These are phyloP conservation scores for Poeciliopsis presidionis DNA, from an alignment of 2,797 vertebrate species.

Conservation along the genomic window DNA sequence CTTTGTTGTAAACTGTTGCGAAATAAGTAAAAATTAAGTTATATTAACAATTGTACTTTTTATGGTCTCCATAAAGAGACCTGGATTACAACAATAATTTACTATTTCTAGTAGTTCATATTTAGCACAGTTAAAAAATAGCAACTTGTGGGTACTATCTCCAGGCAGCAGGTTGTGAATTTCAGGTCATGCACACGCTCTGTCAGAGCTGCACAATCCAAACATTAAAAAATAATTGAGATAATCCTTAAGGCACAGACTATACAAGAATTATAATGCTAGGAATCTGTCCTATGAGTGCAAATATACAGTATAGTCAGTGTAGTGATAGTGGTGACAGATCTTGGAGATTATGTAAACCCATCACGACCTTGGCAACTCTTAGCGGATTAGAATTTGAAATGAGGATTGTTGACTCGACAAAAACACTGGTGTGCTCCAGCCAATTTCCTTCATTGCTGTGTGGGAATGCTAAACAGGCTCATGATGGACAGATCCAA, in stretches of 20 bases:
- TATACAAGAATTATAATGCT: neutral
- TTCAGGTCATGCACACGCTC: neutral
- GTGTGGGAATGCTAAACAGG: slow-evolving; percentile 19
- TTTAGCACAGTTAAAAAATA: neutral
- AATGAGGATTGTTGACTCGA: slow-evolving; percentile 27
- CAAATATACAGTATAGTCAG: neutral
- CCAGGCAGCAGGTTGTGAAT: neutral
- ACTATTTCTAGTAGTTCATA: neutral
- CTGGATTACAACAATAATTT: neutral
- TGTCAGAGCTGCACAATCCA: neutral
- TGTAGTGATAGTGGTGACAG: neutral
- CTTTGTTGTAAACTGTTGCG: neutral
- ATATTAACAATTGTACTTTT: neutral
- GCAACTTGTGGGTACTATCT: neutral
- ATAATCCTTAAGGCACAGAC: neutral
- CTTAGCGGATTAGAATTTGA: slow-evolving; percentile 19
- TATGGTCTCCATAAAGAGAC: too few relatives aligned
- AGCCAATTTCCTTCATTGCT: slow-evolving; percentile 14
- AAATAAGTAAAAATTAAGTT: neutral
- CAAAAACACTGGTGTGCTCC: slow-evolving; percentile 1
- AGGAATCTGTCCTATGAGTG: neutral
- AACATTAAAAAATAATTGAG: neutral
- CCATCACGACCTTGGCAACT: slow-evolving; percentile 7
- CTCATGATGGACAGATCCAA: slow-evolving; percentile 13
- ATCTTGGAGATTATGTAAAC: neutral